Percentiles rank a stretch among this genome's conserved stretches.
Conservation (phyloP, 2,113 vertebrate species). For the Rhineura floridana region DNA sequence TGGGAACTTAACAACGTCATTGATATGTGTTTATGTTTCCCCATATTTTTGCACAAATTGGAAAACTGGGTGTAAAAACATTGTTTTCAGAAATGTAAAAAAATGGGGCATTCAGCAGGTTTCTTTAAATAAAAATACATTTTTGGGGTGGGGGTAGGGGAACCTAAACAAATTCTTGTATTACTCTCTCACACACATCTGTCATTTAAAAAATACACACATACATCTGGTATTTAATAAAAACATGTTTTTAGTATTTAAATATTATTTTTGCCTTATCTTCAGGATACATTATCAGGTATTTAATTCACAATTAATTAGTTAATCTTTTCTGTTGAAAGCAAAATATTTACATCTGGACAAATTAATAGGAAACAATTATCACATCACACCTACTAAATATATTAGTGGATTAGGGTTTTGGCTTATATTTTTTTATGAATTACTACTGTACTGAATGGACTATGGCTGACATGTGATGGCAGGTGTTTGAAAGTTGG, state of each 20-base stretch:
- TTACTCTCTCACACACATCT: neutral
- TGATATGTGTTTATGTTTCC: conserved; percentile 67
- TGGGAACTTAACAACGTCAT: conserved; percentile 73
- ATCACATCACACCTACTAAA: neutral
- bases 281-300: neutral
- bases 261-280: neutral
- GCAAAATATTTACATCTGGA: neutral
- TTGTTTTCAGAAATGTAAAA: conserved; percentile 28
- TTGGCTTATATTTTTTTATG: neutral
- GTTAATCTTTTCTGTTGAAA: neutral
- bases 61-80: conserved; percentile 44
- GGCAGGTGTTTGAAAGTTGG: neutral
- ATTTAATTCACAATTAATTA: neutral
- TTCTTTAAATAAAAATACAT: neutral
- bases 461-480: neutral
- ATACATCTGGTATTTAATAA: neutral
- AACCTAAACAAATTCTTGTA: neutral
- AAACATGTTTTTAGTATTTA: conserved; percentile 18
- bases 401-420: neutral
- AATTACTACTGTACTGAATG: neutral
- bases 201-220: neutral
- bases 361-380: neutral
- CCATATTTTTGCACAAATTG: conserved; percentile 52
- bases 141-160: too few species aligned
- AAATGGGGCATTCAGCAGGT: neutral